Percentiles rank a stretch among this genome's conserved stretches.
Evolutionary conservation across 2,797 vertebrate species (phyloP).

Genomic region (Labroides dimidiatus): DNA sequence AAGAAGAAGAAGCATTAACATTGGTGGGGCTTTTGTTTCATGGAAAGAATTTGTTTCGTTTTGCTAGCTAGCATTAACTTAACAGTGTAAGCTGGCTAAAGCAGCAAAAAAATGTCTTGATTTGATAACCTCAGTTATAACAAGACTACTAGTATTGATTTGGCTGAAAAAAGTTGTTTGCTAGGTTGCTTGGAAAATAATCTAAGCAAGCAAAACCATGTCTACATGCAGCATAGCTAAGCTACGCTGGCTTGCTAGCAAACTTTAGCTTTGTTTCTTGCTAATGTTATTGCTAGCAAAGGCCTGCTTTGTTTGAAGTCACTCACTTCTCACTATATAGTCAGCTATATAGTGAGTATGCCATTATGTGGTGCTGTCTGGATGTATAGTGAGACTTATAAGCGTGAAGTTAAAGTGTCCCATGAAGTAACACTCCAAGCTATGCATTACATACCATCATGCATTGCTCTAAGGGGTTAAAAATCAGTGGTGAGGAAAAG

Average conservation of each 20-base stretch:
- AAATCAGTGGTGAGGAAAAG: background rate
- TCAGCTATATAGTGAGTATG: background rate
- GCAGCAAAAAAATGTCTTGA: background rate
- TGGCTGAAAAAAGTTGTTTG: background rate
- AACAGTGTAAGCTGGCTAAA: background rate
- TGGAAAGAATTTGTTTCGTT: background rate
- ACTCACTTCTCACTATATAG: conserved; percentile 2
- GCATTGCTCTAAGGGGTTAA: background rate
- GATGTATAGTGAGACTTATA: background rate
- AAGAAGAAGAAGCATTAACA: background rate
- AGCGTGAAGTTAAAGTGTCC: background rate
- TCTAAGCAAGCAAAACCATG: background rate
- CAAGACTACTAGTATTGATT: background rate
- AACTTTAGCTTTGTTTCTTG: background rate
- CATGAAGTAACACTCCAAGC: background rate
- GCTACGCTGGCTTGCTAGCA: background rate
- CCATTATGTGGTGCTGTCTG: background rate
- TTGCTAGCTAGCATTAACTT: background rate
- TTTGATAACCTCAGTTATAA: background rate
- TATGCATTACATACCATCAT: conserved; percentile 4
- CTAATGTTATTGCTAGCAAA: background rate
- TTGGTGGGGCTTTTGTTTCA: background rate
- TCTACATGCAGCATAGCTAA: background rate
- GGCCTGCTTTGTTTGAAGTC: background rate
- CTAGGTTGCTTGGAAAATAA: background rate